phyloP scores from a whole-genome alignment of 2,113 vertebrate genomes.

The Stictonetta naevosa region DNA sequence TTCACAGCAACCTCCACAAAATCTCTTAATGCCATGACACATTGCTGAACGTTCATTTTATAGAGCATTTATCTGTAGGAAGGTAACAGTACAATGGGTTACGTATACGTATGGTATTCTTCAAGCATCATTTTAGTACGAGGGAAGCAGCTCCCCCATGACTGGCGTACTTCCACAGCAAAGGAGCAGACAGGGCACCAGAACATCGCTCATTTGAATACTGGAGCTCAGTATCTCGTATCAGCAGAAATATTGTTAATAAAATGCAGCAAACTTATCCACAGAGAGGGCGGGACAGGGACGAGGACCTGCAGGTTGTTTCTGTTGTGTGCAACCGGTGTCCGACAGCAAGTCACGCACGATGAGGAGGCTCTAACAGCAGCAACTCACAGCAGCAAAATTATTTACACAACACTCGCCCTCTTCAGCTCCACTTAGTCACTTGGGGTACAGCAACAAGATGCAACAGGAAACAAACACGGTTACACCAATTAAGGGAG shows the following conservation, averaged over 20 bases:
- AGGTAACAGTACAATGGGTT: not conserved
- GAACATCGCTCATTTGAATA: not conserved
- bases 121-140: not conserved
- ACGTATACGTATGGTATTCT: not conserved
- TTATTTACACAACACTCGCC: not conserved
- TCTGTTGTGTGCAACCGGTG: not conserved
- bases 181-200: not conserved
- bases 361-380: not conserved
- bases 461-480: not conserved
- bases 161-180: rapidly evolving
- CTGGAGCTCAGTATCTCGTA: not conserved
- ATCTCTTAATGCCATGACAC: not conserved
- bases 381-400: not conserved
- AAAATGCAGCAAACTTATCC: not conserved
- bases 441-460: not conserved
- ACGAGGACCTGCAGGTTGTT: not conserved
- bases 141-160: not conserved
- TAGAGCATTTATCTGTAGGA: not conserved
- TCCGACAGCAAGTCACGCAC: not conserved
- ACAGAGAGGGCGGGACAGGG: rapidly evolving
- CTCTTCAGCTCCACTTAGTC: not conserved
- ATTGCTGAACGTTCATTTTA: not conserved
- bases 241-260: rapidly evolving
- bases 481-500: not conserved
- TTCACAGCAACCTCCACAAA: not conserved